These are phyloP conservation scores for Drosophila suboccidentalis DNA, from an alignment of 2,888 invertebrate species.

Conservation along the genomic window DNA sequence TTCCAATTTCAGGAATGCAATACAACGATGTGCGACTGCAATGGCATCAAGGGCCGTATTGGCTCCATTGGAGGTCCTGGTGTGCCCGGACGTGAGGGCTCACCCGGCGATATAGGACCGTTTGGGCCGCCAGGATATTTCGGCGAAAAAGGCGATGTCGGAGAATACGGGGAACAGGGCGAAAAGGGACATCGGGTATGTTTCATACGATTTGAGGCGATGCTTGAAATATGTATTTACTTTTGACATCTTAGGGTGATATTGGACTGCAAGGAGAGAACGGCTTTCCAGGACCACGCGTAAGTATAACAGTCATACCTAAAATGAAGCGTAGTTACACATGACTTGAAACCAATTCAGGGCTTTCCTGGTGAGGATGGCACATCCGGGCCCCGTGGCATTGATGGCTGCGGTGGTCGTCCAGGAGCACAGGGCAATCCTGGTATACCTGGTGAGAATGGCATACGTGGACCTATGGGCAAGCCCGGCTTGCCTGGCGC, in stretches of 20 bases:
- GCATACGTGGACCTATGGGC: slow-evolving; percentile 86
- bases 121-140: slow-evolving; percentile 90
- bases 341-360: slow-evolving; percentile 84
- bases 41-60: slow-evolving; percentile 92
- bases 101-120: slow-evolving; percentile 91
- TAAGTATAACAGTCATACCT: slow-evolving; percentile 84
- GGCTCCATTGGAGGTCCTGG: slow-evolving; percentile 91
- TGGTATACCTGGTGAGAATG: slow-evolving; percentile 88
- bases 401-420: slow-evolving; percentile 97
- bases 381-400: slow-evolving; percentile 90
- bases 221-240: not conserved
- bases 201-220: not conserved
- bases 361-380: slow-evolving; percentile 91
- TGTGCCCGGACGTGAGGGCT: slow-evolving; percentile 89
- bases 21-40: slow-evolving; percentile 92
- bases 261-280: slow-evolving; percentile 88
- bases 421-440: slow-evolving; percentile 90
- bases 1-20: slow-evolving; percentile 86
- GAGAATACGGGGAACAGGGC: slow-evolving; percentile 91
- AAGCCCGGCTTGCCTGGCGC: slow-evolving; percentile 85
- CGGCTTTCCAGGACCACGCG: slow-evolving; percentile 89
- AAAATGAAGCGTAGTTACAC: not conserved
- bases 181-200: slow-evolving; percentile 94
- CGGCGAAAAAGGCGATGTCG: slow-evolving; percentile 92
- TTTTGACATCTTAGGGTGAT: slow-evolving; percentile 87